A percentile compares a stretch with the other conserved stretches of the same genome.
These are phyloP conservation scores for Apamea crenata DNA, from an alignment of 2,888 invertebrate species.

Conservation along the genomic window DNA sequence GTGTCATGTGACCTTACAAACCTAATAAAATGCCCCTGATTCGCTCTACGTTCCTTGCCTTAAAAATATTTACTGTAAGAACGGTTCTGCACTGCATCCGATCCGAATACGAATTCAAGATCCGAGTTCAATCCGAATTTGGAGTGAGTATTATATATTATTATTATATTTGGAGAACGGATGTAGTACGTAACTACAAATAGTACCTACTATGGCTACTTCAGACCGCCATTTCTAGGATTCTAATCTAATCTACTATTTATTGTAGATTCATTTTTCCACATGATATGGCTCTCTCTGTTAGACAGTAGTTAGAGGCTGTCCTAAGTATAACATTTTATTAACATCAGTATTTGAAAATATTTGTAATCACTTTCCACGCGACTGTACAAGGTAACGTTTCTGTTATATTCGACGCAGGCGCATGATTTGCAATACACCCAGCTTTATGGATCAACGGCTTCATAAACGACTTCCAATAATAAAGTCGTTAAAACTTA, in stretches of 20 bases:
- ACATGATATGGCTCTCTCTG: neutral
- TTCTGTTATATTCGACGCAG: constrained; percentile 57
- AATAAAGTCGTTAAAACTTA: constrained; percentile 61
- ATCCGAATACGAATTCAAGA: too few relatives aligned
- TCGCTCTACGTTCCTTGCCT: neutral
- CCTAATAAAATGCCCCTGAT: neutral
- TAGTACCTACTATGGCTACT: neutral
- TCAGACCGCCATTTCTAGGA: neutral
- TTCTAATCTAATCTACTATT: neutral
- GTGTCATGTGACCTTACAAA: neutral
- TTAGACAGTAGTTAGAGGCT: too few relatives aligned
- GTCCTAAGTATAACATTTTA: neutral
- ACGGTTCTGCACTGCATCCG: too few relatives aligned
- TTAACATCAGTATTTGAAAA: neutral
- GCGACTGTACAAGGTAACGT: constrained; percentile 60
- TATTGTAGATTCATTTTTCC: neutral
- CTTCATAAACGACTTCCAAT: constrained; percentile 56
- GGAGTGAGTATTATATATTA: too few relatives aligned
- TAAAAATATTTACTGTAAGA: neutral
- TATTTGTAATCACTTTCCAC: neutral
- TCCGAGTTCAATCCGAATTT: neutral
- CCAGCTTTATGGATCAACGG: constrained; percentile 45
- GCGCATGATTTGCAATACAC: constrained; percentile 68
- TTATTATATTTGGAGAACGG: too few relatives aligned
- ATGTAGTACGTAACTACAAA: neutral